Base-by-base conservation (phyloP, 2,113 vertebrate species). In the Thinocorus orbignyianus region DNA sequence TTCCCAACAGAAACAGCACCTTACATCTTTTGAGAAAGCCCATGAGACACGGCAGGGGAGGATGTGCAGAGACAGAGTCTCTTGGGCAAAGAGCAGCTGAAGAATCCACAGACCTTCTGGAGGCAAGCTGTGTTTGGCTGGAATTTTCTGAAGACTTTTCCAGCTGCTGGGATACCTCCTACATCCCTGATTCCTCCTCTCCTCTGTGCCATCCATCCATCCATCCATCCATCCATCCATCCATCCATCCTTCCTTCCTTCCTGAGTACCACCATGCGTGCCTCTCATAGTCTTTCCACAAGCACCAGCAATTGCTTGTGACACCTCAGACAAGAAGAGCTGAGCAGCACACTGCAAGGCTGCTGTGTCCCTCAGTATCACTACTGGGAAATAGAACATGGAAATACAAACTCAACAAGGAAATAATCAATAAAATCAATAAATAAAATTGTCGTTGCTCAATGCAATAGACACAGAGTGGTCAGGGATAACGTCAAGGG, bases 141-240 rank as follows among this genome's bases (percentile, higher is more conserved):
- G 61, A 82, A 35, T 52, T 52, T 52, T 48, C 54, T 57, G 44
- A 88, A 8, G 65, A 69, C 41, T 33, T 61, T 68, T 80, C 41
- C 79, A 52, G 22, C 41, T 76, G 52, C 52, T 11, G 1, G 46
- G 58, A 30, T 65, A n/a, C 23, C 57, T 73, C 52, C n/a, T 44
- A 5, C 0, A 0, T 39, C n/a, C 46, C 28, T 0, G 0, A 17
- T 60, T 33, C 58, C 28, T 66, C 26, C 6, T 33, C 31, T 52
- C 26, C 39, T 61, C 35, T n/a, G 10, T 61, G 74, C 41, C 74
- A 42, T 14, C 35, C 24, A 20, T 46, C 66, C 41, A 41, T 41
- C 41, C 41, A 41, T 41, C 41, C 41, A 41, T 41, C 41, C 74
- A 42, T 14, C 35, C 24, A 20, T 41, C 41, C 41, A 41, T 41